Percentiles rank a stretch among this genome's conserved stretches.
These are phyloP conservation scores for Pomacea canaliculata DNA, from an alignment of 2,888 invertebrate genomes.

Conservation along the genomic window DNA sequence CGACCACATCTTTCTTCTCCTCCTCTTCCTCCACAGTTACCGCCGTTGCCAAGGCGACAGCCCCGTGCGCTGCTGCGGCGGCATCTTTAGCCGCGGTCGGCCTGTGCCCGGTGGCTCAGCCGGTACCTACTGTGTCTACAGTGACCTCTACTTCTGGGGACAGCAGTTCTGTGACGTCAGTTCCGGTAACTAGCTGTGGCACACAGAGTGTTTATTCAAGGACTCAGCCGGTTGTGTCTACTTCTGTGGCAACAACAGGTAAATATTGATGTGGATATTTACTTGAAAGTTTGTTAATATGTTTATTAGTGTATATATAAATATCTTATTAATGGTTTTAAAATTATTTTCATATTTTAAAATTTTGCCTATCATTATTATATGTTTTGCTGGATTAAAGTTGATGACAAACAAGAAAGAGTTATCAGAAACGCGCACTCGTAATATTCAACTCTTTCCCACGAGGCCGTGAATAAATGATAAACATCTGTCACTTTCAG, in stretches of 20 bases:
- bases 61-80: not conserved
- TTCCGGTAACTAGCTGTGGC: conserved; percentile 24
- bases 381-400: too few relatives aligned
- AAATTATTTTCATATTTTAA: too few relatives aligned
- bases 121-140: conserved; percentile 37
- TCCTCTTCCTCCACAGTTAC: not conserved
- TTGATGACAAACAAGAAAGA: too few relatives aligned
- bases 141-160: conserved; percentile 39
- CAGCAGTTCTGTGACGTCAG: conserved; percentile 23
- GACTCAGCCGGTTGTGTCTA: conserved; percentile 25
- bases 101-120: conserved; percentile 33
- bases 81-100: not conserved
- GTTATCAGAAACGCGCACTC: too few relatives aligned
- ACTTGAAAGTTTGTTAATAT: too few relatives aligned
- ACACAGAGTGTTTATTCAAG: conserved; percentile 30
- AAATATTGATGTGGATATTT: not conserved
- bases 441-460: too few relatives aligned
- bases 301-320: too few relatives aligned
- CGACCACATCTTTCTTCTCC: not conserved
- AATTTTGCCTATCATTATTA: too few relatives aligned
- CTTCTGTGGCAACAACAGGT: conserved; percentile 19
- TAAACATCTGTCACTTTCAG: too few relatives aligned
- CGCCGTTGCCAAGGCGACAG: not conserved
- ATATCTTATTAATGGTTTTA: too few relatives aligned
- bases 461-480: too few relatives aligned